phyloP scores from a whole-genome alignment of 2,797 vertebrate species.

The Eulemur rubriventer region DNA sequence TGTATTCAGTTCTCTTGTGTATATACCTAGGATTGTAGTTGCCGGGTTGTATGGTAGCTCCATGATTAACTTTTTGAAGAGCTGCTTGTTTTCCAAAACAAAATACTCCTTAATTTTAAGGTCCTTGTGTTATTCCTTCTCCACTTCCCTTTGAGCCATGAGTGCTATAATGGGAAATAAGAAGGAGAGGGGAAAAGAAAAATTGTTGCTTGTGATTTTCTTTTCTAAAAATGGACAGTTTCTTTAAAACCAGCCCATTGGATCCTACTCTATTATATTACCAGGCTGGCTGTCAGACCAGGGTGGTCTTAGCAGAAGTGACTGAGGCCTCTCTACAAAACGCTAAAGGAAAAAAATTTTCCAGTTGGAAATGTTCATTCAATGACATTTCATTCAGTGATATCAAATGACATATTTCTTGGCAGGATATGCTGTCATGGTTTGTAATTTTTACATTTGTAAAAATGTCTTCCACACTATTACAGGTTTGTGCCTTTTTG shows the following conservation, averaged over 20 bases:
- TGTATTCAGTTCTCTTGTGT: neutral
- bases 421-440: neutral
- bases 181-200: neutral
- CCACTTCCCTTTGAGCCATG: neutral
- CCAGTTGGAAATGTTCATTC: constrained; percentile 2
- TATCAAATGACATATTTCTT: neutral
- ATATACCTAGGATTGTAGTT: neutral
- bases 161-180: neutral
- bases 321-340: neutral
- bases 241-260: neutral
- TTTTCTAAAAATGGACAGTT: neutral
- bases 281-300: neutral
- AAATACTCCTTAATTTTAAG: neutral
- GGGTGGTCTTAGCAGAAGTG: neutral
- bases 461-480: neutral
- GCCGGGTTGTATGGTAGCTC: neutral
- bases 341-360: neutral
- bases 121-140: neutral
- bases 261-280: neutral
- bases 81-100: neutral
- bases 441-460: constrained; percentile 9
- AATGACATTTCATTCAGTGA: neutral
- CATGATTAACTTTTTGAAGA: neutral
- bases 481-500: constrained; percentile 10
- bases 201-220: neutral